Conservation (phyloP, 2,888 invertebrate species). For the Chloroclysta siterata region DNA sequence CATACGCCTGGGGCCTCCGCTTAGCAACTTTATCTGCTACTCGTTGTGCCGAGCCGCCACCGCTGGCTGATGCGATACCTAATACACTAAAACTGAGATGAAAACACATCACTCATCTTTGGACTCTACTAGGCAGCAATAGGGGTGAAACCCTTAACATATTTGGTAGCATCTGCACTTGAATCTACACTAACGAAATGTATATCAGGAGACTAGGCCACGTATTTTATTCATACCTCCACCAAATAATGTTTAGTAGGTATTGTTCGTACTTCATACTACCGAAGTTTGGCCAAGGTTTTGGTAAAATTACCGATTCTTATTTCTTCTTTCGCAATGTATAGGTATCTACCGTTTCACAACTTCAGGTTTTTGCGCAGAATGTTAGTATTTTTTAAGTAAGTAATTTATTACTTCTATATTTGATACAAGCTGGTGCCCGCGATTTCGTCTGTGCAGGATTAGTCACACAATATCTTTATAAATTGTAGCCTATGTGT, state of each 20-base stretch:
- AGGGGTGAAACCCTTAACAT: constrained; percentile 19
- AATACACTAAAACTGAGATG: constrained; percentile 12
- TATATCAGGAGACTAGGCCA: constrained; percentile 37
- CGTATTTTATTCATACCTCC: no score
- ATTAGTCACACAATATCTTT: no score
- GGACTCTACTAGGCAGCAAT: constrained; percentile 25
- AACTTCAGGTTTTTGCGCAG: no score
- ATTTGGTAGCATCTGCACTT: constrained; percentile 19
- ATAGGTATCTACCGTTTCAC: no score
- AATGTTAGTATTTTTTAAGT: no score
- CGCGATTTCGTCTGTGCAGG: no score
- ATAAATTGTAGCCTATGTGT: no score
- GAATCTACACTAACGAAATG: constrained; percentile 44
- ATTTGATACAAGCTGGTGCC: no score
- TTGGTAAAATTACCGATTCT: constrained; percentile 3
- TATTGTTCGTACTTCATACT: no score
- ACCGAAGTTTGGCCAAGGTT: no score
- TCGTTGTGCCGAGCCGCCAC: constrained; percentile 17
- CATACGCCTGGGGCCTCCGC: constrained; percentile 55
- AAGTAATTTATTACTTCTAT: no score
- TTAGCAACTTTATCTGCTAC: constrained; percentile 65
- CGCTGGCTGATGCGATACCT: constrained; percentile 35
- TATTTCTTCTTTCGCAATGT: neutral
- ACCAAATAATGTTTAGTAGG: no score
- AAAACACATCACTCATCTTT: constrained; percentile 17